Evolutionary conservation across 2,888 invertebrate genomes (phyloP), one percentile per base, ranked within the genome.

Genomic region (Eupithecia dodoneata): DNA sequence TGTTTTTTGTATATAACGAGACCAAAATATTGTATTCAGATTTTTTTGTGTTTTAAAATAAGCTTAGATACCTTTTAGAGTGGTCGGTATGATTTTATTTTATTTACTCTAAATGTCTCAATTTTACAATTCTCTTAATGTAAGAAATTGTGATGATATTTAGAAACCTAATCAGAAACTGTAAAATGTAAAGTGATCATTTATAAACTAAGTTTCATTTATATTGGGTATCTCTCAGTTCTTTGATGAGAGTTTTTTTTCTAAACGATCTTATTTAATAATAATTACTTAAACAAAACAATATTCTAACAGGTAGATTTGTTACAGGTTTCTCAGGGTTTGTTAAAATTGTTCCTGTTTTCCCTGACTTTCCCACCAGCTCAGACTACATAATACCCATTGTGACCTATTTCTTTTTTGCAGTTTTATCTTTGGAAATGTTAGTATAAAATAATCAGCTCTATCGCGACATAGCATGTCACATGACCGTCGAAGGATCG

Each of bases 401-500:
- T 0, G 7, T 10, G 2, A 7, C 55, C n/a, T 10, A 10, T 18
- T 18, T 59, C 18, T 7, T n/a, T 2, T 55, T 7, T 6, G 2
- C 2, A 52, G 52, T 15, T 52, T 1, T 55, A 3, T 55, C 55
- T 7, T n/a, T 55, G 12, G 18, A 30, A 12, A 30, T 10, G 9
- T 63, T 1, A 63, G 63, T 12, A 71, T 18, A 66, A 66, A 71
- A 72, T 55, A 55, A 63, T 63, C 10, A 63, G 30, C 30, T 4
- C 10, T 63, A 30, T 75, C 71, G 67, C 30, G 18, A 45, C 41
- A 65, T 49, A 69, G 2, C 65, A 42, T 66, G 59, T 73, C 52
- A 71, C 66, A 73, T 18, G 71, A 47, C 12, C 63, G 66, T 72
- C 77, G 73, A 75, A 73, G 55, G 80, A 83, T 84, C 83, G 79